Evolutionary conservation across 2,888 invertebrate genomes (phyloP).

Genomic region (Cyclophora albipunctata): DNA sequence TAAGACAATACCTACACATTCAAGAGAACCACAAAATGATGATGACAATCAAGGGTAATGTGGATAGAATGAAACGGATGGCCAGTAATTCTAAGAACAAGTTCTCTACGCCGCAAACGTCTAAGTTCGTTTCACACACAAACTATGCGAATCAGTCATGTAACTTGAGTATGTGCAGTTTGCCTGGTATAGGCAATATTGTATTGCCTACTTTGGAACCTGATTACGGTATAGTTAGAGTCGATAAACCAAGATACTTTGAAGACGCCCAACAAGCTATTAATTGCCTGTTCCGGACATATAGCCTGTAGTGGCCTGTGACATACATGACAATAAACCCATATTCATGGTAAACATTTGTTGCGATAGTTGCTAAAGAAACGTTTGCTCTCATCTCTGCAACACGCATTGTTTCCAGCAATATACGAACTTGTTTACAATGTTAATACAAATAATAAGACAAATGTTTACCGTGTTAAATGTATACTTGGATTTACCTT

Average conservation of each 20-base stretch:
- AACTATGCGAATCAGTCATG: conserved; percentile 27
- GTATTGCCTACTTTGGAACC: conserved; percentile 53
- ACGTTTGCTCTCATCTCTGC: no score
- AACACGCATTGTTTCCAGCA: no score
- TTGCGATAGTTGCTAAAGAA: background rate
- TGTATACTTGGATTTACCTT: no score
- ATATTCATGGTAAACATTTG: background rate
- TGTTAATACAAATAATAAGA: no score
- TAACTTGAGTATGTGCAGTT: conserved; percentile 28
- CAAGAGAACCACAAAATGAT: conserved; percentile 59
- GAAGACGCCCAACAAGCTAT: conserved; percentile 62
- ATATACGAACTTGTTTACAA: no score
- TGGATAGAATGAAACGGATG: conserved; percentile 54
- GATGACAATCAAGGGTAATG: conserved; percentile 47
- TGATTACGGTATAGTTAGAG: conserved; percentile 55
- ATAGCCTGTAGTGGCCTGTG: conserved; percentile 37
- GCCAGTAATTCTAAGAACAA: conserved; percentile 39
- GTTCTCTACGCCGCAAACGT: conserved; percentile 36
- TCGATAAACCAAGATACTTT: conserved; percentile 57
- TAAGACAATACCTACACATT: conserved; percentile 44
- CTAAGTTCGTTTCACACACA: conserved; percentile 35
- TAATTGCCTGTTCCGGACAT: conserved; percentile 51
- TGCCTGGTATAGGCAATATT: conserved; percentile 10
- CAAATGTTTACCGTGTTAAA: no score
- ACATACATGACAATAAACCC: background rate